These are phyloP conservation scores for Neostethus bicornis DNA, from an alignment of 2,797 vertebrate genomes.

Conservation along the genomic window DNA sequence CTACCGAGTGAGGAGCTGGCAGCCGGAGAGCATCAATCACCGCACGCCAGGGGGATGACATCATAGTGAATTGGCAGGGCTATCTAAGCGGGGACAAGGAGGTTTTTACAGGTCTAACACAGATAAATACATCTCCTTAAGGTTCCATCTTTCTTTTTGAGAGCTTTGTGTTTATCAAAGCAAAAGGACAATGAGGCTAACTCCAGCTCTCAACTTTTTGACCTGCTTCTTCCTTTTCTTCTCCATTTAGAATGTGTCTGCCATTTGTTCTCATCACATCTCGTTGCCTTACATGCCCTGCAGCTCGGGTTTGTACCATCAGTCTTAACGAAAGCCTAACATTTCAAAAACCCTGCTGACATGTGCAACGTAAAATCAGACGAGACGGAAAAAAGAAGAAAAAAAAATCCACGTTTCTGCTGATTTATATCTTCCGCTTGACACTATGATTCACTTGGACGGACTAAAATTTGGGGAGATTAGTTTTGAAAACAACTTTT, in stretches of 20 bases:
- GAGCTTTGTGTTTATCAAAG: slow-evolving; percentile 71
- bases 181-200: slow-evolving; percentile 26
- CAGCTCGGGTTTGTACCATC: slow-evolving; percentile 27
- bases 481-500: not conserved
- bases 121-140: slow-evolving; percentile 78
- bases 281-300: slow-evolving; percentile 7
- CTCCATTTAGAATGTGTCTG: slow-evolving; percentile 14
- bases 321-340: slow-evolving; percentile 43
- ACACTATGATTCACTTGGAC: slow-evolving; percentile 8
- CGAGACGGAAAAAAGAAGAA: slow-evolving; percentile 30
- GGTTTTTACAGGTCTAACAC: slow-evolving; percentile 64
- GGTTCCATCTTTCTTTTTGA: slow-evolving; percentile 71
- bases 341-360: slow-evolving; percentile 15
- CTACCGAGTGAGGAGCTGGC: slow-evolving; percentile 50
- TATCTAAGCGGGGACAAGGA: slow-evolving; percentile 76
- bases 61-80: slow-evolving; percentile 79
- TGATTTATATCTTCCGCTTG: slow-evolving; percentile 9
- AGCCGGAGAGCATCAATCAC: slow-evolving; percentile 81
- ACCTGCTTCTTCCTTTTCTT: slow-evolving; percentile 19
- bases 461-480: slow-evolving; percentile 29
- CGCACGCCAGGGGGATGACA: slow-evolving; percentile 76
- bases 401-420: slow-evolving; percentile 21
- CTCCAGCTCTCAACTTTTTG: slow-evolving; percentile 49
- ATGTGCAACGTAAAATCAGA: slow-evolving; percentile 24
- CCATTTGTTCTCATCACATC: slow-evolving; percentile 54